Conservation (phyloP, 2,797 vertebrate species). For the Pangasius sanitwongsei region DNA sequence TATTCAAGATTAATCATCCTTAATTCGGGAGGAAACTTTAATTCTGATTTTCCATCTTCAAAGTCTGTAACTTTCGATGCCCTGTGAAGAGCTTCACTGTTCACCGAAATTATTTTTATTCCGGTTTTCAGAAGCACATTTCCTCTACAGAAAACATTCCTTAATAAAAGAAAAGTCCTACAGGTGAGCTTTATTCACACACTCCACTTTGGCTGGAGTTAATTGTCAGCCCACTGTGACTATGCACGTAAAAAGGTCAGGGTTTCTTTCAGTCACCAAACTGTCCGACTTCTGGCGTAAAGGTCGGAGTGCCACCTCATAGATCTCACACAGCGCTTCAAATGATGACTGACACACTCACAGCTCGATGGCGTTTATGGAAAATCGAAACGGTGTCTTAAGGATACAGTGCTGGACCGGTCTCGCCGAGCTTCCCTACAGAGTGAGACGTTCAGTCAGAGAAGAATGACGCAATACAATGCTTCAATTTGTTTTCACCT, state of each 20-base stretch:
- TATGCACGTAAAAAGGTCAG: conserved; percentile 68
- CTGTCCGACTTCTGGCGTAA: conserved; percentile 57
- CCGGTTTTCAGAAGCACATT: not conserved
- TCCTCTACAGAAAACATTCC: not conserved
- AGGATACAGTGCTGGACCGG: no score
- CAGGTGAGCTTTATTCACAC: conserved; percentile 39
- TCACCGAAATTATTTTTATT: not conserved
- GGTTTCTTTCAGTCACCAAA: conserved; percentile 59
- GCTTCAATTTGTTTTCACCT: not conserved
- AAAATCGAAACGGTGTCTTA: conserved; percentile 12
- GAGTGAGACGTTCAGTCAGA: not conserved
- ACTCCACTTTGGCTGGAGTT: conserved; percentile 46
- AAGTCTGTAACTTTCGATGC: not conserved
- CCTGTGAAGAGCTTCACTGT: not conserved
- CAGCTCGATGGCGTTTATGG: conserved; percentile 36
- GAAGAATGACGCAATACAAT: not conserved
- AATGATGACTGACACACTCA: conserved; percentile 50
- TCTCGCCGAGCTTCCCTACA: not conserved
- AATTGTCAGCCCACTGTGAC: conserved; percentile 65
- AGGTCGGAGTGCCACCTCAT: conserved; percentile 59
- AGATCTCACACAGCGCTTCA: conserved; percentile 53
- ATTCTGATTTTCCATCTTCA: not conserved
- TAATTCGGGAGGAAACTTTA: not conserved
- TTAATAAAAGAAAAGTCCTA: conserved; percentile 35
- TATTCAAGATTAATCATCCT: not conserved